A percentile compares a stretch with the other conserved stretches of the same genome.
Evolutionary conservation across 2,888 invertebrate species (phyloP).

Genomic region (Amblyjoppa fuscipennis): DNA sequence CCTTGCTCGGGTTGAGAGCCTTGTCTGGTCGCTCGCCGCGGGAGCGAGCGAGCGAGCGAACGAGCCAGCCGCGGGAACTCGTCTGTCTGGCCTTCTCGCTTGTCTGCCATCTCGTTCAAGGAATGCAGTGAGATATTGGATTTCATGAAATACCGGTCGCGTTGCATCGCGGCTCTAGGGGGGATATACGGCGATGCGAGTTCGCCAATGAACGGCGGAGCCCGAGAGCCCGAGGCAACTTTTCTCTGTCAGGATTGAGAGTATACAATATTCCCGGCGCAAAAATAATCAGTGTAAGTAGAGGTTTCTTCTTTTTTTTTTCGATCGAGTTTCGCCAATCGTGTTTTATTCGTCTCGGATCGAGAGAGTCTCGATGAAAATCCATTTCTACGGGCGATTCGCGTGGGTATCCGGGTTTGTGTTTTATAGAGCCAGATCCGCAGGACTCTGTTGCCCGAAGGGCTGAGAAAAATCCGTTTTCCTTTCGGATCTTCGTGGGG

Average conservation of each 20-base stretch:
- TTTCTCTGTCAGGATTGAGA: constrained; percentile 14
- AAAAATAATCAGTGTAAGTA: constrained; percentile 10
- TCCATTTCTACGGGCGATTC: constrained; percentile 22
- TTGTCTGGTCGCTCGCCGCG: background rate
- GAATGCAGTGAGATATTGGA: constrained; percentile 62
- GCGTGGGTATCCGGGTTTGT: constrained; percentile 37
- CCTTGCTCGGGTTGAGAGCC: too few species aligned
- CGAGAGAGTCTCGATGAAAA: constrained; percentile 5
- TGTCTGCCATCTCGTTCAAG: constrained; percentile 38
- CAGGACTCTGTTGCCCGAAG: constrained; percentile 45
- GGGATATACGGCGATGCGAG: background rate
- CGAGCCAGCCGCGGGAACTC: constrained; percentile 14
- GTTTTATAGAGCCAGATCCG: constrained; percentile 44
- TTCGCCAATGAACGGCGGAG: background rate
- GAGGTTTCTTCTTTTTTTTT: background rate
- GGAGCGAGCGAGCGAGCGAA: constrained; percentile 1
- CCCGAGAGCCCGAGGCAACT: constrained; percentile 2
- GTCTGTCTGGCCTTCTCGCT: constrained; percentile 47
- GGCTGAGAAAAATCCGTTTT: constrained; percentile 60
- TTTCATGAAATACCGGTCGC: constrained; percentile 51
- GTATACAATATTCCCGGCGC: background rate
- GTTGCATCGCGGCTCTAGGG: constrained; percentile 5
- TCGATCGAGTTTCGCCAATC: background rate
- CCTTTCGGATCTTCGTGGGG: constrained; percentile 52
- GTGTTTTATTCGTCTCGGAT: constrained; percentile 6